These are phyloP conservation scores for Augiades crinisus DNA, from an alignment of 2,888 invertebrate genomes.

Conservation along the genomic window DNA sequence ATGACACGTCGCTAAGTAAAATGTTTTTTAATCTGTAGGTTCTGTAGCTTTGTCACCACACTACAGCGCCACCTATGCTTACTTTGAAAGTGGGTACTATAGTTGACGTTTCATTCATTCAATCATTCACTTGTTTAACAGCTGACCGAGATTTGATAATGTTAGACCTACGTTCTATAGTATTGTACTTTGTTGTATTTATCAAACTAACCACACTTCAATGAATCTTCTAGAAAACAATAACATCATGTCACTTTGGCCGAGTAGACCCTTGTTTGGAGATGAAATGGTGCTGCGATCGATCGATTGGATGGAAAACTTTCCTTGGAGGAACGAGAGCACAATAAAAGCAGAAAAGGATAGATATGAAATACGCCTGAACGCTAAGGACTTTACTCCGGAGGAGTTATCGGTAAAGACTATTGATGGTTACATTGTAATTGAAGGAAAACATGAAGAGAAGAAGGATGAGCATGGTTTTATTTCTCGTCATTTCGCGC, in stretches of 20 bases:
- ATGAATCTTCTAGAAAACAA: slow-evolving; percentile 32
- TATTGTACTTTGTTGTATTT: neutral
- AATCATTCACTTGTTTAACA: slow-evolving; percentile 28
- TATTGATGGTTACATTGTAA: slow-evolving; percentile 47
- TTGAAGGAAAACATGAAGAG: slow-evolving; percentile 62
- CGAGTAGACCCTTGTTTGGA: slow-evolving; percentile 48
- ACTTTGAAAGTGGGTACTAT: neutral
- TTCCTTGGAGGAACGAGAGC: slow-evolving; percentile 58
- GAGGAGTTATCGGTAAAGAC: slow-evolving; percentile 54
- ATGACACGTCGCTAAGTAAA: neutral
- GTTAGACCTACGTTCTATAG: neutral
- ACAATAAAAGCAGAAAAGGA: slow-evolving; percentile 43
- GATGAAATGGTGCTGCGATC: slow-evolving; percentile 60
- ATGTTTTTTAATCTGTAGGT: neutral
- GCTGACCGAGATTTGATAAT: slow-evolving; percentile 11
- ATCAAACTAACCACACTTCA: slow-evolving; percentile 2
- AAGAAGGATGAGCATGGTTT: slow-evolving; percentile 57
- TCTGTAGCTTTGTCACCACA: neutral
- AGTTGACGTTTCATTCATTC: slow-evolving; percentile 22
- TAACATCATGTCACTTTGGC: slow-evolving; percentile 37
- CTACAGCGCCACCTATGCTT: neutral
- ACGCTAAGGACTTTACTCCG: slow-evolving; percentile 54
- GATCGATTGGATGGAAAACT: slow-evolving; percentile 63
- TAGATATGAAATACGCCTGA: slow-evolving; percentile 53
- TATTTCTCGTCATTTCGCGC: slow-evolving; percentile 54